These are phyloP conservation scores for Mastomys natalensis DNA, from an alignment of 2,113 vertebrate genomes.

Conservation along the genomic window DNA sequence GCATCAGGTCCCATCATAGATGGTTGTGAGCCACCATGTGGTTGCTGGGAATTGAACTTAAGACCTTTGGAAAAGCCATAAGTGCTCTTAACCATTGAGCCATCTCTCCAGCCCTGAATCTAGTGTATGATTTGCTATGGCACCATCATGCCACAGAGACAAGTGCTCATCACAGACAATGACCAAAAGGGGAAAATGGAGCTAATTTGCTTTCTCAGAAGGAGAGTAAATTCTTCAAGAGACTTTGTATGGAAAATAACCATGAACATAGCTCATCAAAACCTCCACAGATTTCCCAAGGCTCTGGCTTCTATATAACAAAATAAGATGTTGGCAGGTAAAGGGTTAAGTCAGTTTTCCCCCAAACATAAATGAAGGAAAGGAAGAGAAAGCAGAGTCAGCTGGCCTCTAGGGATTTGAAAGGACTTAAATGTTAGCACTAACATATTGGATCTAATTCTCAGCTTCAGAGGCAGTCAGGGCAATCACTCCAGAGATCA, in stretches of 20 bases:
- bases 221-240: neutral
- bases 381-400: constrained; percentile 59
- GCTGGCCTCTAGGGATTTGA: constrained; percentile 58
- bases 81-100: no score
- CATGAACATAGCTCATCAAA: neutral
- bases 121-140: neutral
- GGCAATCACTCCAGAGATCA: constrained; percentile 77
- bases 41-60: no score
- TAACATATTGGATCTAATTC: constrained; percentile 80
- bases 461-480: constrained; percentile 69
- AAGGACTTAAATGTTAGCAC: constrained; percentile 79
- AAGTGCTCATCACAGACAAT: neutral
- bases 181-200: neutral
- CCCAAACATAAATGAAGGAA: constrained; percentile 54
- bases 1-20: no score
- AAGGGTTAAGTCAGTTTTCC: constrained; percentile 72
- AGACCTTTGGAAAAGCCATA: no score
- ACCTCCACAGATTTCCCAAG: neutral
- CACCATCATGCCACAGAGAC: neutral
- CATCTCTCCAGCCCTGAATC: neutral
- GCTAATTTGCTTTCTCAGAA: neutral
- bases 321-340: neutral
- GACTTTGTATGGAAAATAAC: neutral
- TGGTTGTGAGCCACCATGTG: no score
- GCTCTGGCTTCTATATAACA: neutral